Evolutionary conservation across 2,888 invertebrate species (phyloP), one percentile per base, ranked within the genome.

Genomic region (Rhagophthalmus giganteus): DNA sequence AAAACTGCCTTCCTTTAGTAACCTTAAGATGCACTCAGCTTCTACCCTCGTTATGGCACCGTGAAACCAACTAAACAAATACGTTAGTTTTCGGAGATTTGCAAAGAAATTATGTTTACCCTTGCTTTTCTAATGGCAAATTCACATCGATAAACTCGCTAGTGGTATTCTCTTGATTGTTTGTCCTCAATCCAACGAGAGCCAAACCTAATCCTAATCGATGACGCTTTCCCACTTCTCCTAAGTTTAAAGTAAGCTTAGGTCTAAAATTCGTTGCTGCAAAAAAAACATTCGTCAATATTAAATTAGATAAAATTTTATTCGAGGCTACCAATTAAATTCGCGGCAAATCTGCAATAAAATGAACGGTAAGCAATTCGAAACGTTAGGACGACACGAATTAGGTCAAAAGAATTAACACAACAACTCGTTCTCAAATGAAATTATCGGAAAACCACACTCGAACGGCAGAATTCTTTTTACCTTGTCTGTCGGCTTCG

Each of bases 31-130:
- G 70, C 85, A 85, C 76, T 97, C 96, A 33, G 96, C 96, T 75
- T 95, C 94, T 50, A 89, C 82, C 66, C 96, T 83, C 38, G 91
- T 89, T 57, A 96, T 88, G 59, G 92, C 87, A 56, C 96, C 96
- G 74, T 96, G 96, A 76, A 94, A 97, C 96, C 96, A 97, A 65
- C 90, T 90, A 53, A 35, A 49, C 48, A 20, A 24, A 30, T n/a
- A n/a, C n/a, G n/a, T n/a, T n/a, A n/a, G n/a, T n/a, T n/a, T n/a
- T n/a, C n/a, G n/a, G n/a, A n/a, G n/a, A n/a, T n/a, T n/a, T n/a
- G n/a, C n/a, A n/a, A n/a, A n/a, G n/a, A 32, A 30, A 41, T 13
- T 27, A 8, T 34, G 38, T 13, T 45, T 76, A 93, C 93, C 89
- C 90, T 79, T 94, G 94, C 73, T 90, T 82, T 72, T 93, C 90